Percentiles rank a stretch among this genome's conserved stretches.
phyloP scores from a whole-genome alignment of 1,140 invertebrate species.

The Halesus radiatus region DNA sequence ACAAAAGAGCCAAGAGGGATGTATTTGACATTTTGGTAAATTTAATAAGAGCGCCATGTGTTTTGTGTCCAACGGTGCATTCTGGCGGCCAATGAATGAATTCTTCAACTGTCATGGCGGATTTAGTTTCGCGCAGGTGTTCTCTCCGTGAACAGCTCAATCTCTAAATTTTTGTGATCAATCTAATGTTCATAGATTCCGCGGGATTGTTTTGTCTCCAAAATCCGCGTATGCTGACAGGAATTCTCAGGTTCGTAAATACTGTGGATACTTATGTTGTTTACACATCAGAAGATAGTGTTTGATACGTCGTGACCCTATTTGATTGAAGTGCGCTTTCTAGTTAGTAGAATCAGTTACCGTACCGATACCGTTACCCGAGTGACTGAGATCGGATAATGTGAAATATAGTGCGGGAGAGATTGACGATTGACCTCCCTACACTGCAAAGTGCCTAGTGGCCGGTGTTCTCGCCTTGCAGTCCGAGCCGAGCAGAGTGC shows the following conservation, averaged over 20 bases:
- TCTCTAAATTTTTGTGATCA: slow-evolving; percentile 26
- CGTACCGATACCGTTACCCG: no score
- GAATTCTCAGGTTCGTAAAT: slow-evolving; percentile 34
- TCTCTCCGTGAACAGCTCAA: slow-evolving; percentile 40
- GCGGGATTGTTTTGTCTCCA: neutral
- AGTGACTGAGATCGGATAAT: slow-evolving; percentile 56
- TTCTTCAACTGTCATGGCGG: slow-evolving; percentile 67
- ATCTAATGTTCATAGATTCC: neutral
- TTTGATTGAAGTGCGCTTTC: slow-evolving; percentile 46
- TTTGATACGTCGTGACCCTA: slow-evolving; percentile 42
- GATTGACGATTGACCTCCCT: slow-evolving; percentile 56
- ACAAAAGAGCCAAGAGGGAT: neutral
- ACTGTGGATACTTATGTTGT: slow-evolving; percentile 3
- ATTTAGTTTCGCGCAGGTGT: slow-evolving; percentile 64
- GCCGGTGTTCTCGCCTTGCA: no score
- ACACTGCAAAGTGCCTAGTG: neutral
- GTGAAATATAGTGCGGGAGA: no score
- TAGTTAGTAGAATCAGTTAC: slow-evolving; percentile 38
- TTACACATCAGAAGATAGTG: slow-evolving; percentile 10
- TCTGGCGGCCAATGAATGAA: slow-evolving; percentile 61
- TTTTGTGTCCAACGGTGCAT: slow-evolving; percentile 38
- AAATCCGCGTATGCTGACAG: slow-evolving; percentile 34
- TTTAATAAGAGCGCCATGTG: slow-evolving; percentile 44
- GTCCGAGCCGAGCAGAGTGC: slow-evolving; percentile 26
- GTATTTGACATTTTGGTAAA: slow-evolving; percentile 20